phyloP scores from a whole-genome alignment of 2,888 invertebrate genomes.

The Ophraella communa region DNA sequence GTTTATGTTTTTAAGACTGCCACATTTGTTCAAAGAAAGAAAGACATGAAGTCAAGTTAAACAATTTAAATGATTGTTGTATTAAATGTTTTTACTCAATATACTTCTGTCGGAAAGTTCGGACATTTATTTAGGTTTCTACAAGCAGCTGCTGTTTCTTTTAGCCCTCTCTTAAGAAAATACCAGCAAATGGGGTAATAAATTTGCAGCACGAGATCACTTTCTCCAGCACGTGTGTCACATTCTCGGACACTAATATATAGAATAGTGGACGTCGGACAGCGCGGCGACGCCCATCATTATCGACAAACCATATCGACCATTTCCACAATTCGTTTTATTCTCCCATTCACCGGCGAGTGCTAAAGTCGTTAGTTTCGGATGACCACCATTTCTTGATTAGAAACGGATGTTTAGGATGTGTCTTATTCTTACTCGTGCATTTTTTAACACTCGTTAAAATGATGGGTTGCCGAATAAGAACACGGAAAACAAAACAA shows the following conservation, averaged over 20 bases:
- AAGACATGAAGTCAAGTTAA: too few relatives aligned
- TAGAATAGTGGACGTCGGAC: constrained; percentile 28
- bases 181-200: constrained; percentile 28
- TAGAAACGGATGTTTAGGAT: constrained; percentile 33
- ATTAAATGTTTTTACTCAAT: too few relatives aligned
- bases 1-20: too few relatives aligned
- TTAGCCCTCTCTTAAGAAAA: constrained; percentile 17
- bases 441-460: background rate
- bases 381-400: constrained; percentile 41
- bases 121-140: background rate
- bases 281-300: constrained; percentile 41
- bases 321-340: background rate
- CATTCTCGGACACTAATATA: constrained; percentile 10
- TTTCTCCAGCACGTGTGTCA: constrained; percentile 41
- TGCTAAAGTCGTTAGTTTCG: constrained; percentile 43
- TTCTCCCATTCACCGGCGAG: constrained; percentile 35
- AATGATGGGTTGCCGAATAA: background rate
- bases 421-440: background rate
- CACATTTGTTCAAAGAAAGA: too few relatives aligned
- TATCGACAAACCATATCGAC: constrained; percentile 35
- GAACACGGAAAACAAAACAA: too few relatives aligned
- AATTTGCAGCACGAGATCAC: constrained; percentile 36
- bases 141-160: constrained; percentile 5
- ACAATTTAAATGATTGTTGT: too few relatives aligned
- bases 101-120: background rate